A percentile compares a stretch with the other conserved stretches of the same genome.
Conservation (phyloP, 2,888 invertebrate species). For the Myopa testacea region DNA sequence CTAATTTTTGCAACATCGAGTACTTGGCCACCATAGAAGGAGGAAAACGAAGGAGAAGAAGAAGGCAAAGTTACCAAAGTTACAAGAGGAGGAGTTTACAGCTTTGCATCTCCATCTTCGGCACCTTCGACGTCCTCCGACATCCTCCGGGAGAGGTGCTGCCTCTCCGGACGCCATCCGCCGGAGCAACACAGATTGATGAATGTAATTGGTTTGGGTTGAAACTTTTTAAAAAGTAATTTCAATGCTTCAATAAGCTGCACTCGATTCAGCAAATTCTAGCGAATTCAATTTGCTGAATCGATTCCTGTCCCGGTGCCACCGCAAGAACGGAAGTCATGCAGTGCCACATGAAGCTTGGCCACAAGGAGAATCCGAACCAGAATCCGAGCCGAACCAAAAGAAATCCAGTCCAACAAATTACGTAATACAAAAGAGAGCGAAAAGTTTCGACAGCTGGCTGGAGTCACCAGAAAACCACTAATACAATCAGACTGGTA, state of each 20-base stretch:
- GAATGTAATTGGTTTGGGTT: slow-evolving; percentile 33
- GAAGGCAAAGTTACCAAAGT: too few species aligned
- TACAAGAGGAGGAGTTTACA: background rate
- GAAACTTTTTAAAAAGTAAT: slow-evolving; percentile 34
- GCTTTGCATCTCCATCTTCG: background rate
- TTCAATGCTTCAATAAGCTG: slow-evolving; percentile 39
- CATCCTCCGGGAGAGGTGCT: background rate
- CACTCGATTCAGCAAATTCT: slow-evolving; percentile 29
- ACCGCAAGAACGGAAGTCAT: background rate
- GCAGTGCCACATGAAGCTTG: background rate
- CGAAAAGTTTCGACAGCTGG: slow-evolving; percentile 8
- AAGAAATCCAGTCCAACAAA: slow-evolving; percentile 12
- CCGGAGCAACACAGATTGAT: slow-evolving; percentile 7
- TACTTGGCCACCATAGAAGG: too few species aligned
- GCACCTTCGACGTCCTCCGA: background rate
- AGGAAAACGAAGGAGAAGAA: too few species aligned
- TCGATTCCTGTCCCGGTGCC: background rate
- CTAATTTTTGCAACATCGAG: background rate
- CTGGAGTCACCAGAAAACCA: background rate
- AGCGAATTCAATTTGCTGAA: background rate
- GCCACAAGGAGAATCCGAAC: background rate
- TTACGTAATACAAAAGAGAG: slow-evolving; percentile 22
- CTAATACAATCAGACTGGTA: background rate
- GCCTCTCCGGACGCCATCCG: background rate
- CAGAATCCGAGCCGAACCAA: background rate